Evolutionary conservation across 2,113 vertebrate species (phyloP).

Genomic region (Cephalopterus ornatus): DNA sequence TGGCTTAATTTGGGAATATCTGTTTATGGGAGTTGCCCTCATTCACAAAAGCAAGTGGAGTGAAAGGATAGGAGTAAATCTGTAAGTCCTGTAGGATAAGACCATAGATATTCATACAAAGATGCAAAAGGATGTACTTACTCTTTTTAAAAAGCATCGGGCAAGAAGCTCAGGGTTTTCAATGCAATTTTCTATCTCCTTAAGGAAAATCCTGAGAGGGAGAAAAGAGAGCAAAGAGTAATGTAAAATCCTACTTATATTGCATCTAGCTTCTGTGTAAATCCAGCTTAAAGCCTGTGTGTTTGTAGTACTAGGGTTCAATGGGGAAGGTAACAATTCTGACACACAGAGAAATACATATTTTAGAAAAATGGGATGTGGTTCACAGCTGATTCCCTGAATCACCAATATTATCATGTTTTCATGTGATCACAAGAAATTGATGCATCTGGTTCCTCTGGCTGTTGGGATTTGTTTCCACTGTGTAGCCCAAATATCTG

Average conservation of each 20-base stretch:
- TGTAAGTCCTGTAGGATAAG: not conserved
- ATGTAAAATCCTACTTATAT: not conserved
- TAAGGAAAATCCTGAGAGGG: constrained; percentile 84
- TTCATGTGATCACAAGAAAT: not conserved
- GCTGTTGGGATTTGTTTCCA: not conserved
- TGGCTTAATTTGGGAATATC: not conserved
- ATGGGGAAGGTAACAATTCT: not conserved
- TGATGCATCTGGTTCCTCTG: not conserved
- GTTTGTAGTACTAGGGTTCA: not conserved
- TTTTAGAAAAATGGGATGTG: not conserved
- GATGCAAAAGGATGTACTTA: constrained; percentile 66
- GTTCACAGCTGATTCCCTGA: not conserved
- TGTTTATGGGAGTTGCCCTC: not conserved
- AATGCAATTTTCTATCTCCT: constrained; percentile 88
- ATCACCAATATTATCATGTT: not conserved
- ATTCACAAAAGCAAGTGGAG: not conserved
- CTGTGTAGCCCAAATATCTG: not conserved
- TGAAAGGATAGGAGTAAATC: not conserved
- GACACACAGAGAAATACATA: not conserved
- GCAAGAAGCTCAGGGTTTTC: constrained; percentile 90
- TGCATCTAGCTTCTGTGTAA: not conserved
- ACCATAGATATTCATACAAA: not conserved
- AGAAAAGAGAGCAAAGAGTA: not conserved
- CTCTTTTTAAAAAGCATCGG: constrained; percentile 91
- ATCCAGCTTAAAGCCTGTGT: not conserved